Evolutionary conservation across 2,888 invertebrate species (phyloP).

Genomic region (Melinaea marsaeus): DNA sequence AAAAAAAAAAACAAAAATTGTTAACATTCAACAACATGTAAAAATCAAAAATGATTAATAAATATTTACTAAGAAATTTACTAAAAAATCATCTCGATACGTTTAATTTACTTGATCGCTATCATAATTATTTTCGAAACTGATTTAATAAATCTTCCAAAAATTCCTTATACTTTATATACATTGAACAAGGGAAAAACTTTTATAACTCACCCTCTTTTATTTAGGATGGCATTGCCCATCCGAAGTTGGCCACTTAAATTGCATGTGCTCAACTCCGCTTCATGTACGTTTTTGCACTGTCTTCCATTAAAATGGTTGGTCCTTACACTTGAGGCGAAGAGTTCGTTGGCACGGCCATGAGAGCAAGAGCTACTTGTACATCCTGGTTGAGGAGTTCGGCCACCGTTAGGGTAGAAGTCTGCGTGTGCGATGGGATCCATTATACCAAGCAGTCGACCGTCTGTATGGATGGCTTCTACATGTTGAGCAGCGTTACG

Average conservation of each 20-base stretch:
- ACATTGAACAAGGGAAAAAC: too few species aligned
- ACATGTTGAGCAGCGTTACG: slow-evolving; percentile 50
- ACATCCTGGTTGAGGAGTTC: slow-evolving; percentile 58
- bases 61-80: too few species aligned
- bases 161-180: too few species aligned
- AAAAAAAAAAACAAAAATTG: too few species aligned
- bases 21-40: too few species aligned
- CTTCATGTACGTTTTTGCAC: slow-evolving; percentile 47
- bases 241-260: slow-evolving; percentile 43
- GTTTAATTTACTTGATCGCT: too few species aligned
- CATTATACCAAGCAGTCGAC: slow-evolving; percentile 54
- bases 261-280: slow-evolving; percentile 42
- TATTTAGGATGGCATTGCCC: slow-evolving; percentile 49
- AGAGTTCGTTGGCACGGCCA: slow-evolving; percentile 48
- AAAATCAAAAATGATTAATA: too few species aligned
- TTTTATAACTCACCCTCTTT: slow-evolving; percentile 44
- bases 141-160: too few species aligned
- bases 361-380: slow-evolving; percentile 54
- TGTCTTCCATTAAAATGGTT: slow-evolving; percentile 50
- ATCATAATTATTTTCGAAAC: too few species aligned
- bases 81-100: too few species aligned
- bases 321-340: slow-evolving; percentile 50
- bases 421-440: slow-evolving; percentile 50
- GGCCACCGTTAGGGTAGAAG: slow-evolving; percentile 67
- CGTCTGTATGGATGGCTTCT: slow-evolving; percentile 64